Evolutionary conservation across 2,888 invertebrate species (phyloP), one percentile per base, ranked within the genome.

Genomic region (Odontomyia ornata): DNA sequence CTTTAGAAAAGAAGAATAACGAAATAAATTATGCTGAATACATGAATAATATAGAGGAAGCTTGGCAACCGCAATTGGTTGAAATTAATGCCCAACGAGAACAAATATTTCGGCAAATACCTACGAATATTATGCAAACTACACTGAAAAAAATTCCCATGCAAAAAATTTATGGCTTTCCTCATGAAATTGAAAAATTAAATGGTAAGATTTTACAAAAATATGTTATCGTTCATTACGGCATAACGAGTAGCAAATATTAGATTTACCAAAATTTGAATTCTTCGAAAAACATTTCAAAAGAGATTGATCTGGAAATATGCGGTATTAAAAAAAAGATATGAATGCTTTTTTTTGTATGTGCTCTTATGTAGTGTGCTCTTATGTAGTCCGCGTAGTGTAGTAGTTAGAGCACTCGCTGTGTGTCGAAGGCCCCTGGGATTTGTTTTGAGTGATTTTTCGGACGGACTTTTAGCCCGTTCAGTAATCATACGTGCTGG

Each of bases 1-100:
- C 13, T 9, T 15, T n/a, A 4, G 71, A 52, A n/a, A 23, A 23
- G n/a, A 47, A 25, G 25, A 52, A n/a, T 1, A 27, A 71, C 9
- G 47, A 23, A 7, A 25, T 71, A 2, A 71, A 71, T n/a, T 71
- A 71, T 47, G 52, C 47, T 15, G 71, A 71, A 47, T 71, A 47
- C 25, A 71, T 71, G n/a, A 71, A 71, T 25, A 47, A 71, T 11
- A 15, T 71, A 7, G 71, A 71, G 18, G 47, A 71, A 28, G 47
- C 52, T 7, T 46, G 46, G 27, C 71, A 71, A 27, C 27, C 71
- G 15, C 11, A 67, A 1, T 28, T 67, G 18, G 47, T 71, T 23
- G 47, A 47, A 27, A 71, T 27, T 4, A 71, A 47, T 27, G 27
- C 15, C 15, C 27, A 71, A 27, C 71, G n/a, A 25, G 47, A 52